These are phyloP conservation scores for Pipa parva DNA, from an alignment of 2,113 vertebrate species.

Conservation along the genomic window DNA sequence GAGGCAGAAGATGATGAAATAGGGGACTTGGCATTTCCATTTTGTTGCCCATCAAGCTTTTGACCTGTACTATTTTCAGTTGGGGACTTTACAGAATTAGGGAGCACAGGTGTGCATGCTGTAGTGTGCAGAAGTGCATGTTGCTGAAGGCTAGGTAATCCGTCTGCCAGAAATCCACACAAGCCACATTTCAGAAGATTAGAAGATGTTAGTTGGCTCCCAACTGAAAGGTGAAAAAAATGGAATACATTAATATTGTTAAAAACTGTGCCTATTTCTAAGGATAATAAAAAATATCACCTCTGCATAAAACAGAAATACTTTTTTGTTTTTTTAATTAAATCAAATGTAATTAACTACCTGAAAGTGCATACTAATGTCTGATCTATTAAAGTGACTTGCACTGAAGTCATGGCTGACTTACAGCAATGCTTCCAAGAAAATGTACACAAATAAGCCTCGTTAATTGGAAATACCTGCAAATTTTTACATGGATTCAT, in stretches of 20 bases:
- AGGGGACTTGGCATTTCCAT: conserved; percentile 60
- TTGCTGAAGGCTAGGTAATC: conserved; percentile 73
- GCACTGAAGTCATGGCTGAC: no score
- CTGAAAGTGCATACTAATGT: no score
- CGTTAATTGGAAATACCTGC: no score
- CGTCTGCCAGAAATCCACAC: conserved; percentile 72
- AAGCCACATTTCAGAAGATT: conserved; percentile 73
- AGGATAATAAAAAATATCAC: no score
- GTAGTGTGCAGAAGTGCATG: conserved; percentile 70
- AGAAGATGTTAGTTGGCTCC: conserved; percentile 66
- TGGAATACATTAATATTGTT: background rate
- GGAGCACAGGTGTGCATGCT: conserved; percentile 47
- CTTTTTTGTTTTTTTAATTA: no score
- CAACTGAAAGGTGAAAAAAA: conserved; percentile 52
- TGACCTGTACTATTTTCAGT: conserved; percentile 53
- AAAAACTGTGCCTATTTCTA: no score
- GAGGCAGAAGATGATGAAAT: conserved; percentile 42
- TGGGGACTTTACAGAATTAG: conserved; percentile 50
- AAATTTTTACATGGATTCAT: no score
- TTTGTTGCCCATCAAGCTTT: conserved; percentile 50
- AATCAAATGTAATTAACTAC: no score
- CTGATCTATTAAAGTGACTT: no score
- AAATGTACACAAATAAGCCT: no score
- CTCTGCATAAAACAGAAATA: no score
- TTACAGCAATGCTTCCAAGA: no score